Evolutionary conservation across 2,888 invertebrate genomes (phyloP).

Genomic region (Brenthis daphne): DNA sequence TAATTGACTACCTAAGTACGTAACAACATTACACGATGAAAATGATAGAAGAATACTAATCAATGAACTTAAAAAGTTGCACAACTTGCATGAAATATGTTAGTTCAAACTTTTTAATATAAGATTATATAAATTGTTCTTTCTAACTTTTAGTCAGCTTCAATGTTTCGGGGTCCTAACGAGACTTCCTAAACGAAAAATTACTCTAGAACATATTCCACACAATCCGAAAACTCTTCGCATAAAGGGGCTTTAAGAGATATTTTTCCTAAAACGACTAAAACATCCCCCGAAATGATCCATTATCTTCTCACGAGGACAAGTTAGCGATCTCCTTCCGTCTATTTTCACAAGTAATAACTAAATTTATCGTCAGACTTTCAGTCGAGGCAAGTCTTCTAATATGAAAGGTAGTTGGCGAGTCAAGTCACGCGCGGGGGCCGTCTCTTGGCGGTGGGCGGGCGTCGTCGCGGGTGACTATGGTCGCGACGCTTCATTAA

Average conservation of each 20-base stretch:
- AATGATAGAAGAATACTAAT: constrained; percentile 8
- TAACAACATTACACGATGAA: neutral
- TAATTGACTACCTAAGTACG: constrained; percentile 5
- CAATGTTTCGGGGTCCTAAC: constrained; percentile 40
- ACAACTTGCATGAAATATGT: constrained; percentile 20
- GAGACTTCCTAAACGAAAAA: constrained; percentile 63
- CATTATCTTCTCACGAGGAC: constrained; percentile 80
- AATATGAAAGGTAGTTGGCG: constrained; percentile 67
- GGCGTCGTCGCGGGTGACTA: constrained; percentile 53
- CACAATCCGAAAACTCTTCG: constrained; percentile 72
- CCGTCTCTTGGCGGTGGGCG: constrained; percentile 50
- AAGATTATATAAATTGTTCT: constrained; percentile 38
- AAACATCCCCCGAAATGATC: constrained; percentile 79
- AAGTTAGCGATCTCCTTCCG: constrained; percentile 81
- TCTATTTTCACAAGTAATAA: constrained; percentile 83
- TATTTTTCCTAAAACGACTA: constrained; percentile 76
- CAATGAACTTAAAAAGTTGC: constrained; percentile 3
- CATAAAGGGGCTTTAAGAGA: constrained; percentile 77
- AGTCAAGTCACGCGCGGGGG: constrained; percentile 66
- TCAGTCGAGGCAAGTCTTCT: constrained; percentile 70
- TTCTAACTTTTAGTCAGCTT: constrained; percentile 39
- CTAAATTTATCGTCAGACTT: constrained; percentile 82
- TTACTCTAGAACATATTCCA: constrained; percentile 57
- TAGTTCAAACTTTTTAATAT: constrained; percentile 35
- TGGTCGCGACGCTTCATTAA: constrained; percentile 77